These are phyloP conservation scores for Eulemur mongoz DNA, from an alignment of 2,797 vertebrate species.

Conservation along the genomic window DNA sequence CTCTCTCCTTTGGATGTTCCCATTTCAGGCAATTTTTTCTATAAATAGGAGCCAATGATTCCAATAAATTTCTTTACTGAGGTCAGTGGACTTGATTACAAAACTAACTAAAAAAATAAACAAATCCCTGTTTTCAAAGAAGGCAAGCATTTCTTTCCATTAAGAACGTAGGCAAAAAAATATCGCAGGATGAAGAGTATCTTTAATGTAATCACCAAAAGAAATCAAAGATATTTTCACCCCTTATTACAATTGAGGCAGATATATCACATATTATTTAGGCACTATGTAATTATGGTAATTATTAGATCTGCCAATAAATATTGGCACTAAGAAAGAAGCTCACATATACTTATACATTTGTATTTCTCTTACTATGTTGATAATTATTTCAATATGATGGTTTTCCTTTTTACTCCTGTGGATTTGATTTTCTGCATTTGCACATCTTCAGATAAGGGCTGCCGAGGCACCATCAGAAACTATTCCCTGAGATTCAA, in stretches of 20 bases:
- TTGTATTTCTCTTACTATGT: background rate
- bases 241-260: background rate
- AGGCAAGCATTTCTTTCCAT: background rate
- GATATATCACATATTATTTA: background rate
- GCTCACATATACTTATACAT: background rate
- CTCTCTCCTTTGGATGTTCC: background rate
- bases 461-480: background rate
- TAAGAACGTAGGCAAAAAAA: background rate
- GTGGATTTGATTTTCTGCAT: background rate
- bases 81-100: background rate
- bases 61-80: background rate
- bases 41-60: background rate
- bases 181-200: background rate
- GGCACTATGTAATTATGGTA: background rate
- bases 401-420: background rate
- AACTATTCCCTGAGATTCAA: background rate
- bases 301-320: background rate
- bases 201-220: background rate
- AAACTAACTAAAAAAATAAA: background rate
- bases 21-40: background rate
- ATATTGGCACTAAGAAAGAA: background rate
- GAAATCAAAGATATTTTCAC: background rate
- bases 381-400: background rate
- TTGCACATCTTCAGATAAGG: background rate
- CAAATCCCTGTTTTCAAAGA: background rate